Evolutionary conservation across 2,888 invertebrate genomes (phyloP).

Genomic region (Limnephilus lunatus): DNA sequence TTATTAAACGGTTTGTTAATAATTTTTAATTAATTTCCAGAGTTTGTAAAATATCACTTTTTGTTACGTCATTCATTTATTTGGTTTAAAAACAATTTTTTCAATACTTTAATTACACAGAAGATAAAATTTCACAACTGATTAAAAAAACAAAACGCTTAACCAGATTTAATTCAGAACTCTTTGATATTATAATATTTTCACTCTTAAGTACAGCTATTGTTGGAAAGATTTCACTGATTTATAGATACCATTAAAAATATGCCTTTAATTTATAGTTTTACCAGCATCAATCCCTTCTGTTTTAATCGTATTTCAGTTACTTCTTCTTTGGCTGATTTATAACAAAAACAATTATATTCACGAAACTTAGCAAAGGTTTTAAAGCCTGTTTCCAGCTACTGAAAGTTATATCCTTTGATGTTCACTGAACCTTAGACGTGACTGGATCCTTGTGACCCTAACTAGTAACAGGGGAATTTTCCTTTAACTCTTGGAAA

Average conservation of each 20-base stretch:
- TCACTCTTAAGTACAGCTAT: not conserved
- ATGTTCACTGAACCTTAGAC: not conserved
- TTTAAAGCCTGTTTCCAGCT: not conserved
- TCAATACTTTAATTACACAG: no score
- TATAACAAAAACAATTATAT: not conserved
- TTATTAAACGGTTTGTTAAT: no score
- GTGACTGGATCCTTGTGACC: not conserved
- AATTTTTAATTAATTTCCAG: no score
- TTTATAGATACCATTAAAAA: not conserved
- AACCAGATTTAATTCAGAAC: no score
- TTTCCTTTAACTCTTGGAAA: not conserved
- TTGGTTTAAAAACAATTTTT: no score
- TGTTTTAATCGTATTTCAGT: not conserved
- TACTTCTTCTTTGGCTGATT: not conserved
- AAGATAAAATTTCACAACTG: no score
- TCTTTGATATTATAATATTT: no score
- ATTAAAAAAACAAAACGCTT: no score
- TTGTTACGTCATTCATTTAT: no score
- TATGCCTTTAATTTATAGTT: not conserved
- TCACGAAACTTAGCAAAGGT: not conserved
- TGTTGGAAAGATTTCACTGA: not conserved
- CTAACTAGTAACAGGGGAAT: not conserved
- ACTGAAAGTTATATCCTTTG: constrained; percentile 2
- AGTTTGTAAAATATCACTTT: no score
- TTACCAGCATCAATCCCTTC: not conserved